phyloP scores from a whole-genome alignment of 2,113 vertebrate genomes.

The Phaethon lepturus region DNA sequence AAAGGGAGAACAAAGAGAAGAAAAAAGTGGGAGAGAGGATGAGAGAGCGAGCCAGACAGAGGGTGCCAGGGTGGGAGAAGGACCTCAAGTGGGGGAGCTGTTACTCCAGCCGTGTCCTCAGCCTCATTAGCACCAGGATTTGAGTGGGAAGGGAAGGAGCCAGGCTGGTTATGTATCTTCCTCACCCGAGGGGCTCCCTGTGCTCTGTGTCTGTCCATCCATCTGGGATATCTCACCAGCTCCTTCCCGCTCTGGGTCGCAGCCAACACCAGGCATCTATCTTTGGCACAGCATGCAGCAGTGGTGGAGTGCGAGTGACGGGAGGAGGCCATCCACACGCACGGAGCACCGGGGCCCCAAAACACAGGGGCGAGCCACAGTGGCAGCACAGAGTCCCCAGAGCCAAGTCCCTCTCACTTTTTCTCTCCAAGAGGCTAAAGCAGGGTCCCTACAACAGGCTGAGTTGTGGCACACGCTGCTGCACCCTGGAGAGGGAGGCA shows the following conservation, averaged over 20 bases:
- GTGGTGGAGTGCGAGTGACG: not conserved
- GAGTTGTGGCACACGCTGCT: rapidly evolving
- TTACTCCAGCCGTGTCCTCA: not conserved
- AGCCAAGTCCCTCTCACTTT: not conserved
- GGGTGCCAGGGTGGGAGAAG: not conserved
- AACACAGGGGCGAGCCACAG: not conserved
- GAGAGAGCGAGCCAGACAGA: not conserved
- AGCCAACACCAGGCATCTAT: slow-evolving; percentile 21
- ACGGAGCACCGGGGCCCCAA: not conserved
- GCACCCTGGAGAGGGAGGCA: rapidly evolving
- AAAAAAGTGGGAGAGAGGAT: not conserved
- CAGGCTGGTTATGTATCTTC: not conserved
- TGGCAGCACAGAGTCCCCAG: not conserved
- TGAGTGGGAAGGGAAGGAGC: not conserved
- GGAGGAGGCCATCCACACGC: not conserved
- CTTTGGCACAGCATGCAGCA: not conserved
- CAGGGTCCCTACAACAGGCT: rapidly evolving
- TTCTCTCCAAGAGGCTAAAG: not conserved
- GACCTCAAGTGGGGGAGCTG: not conserved
- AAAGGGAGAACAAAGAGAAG: slow-evolving; percentile 21
- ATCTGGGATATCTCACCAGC: slow-evolving; percentile 36
- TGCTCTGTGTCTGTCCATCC: not conserved
- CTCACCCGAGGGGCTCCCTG: not conserved
- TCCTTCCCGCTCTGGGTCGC: slow-evolving; percentile 3
- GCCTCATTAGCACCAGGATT: not conserved